Conservation (phyloP, 2,113 vertebrate species). For the Archocentrus centrarchus region DNA sequence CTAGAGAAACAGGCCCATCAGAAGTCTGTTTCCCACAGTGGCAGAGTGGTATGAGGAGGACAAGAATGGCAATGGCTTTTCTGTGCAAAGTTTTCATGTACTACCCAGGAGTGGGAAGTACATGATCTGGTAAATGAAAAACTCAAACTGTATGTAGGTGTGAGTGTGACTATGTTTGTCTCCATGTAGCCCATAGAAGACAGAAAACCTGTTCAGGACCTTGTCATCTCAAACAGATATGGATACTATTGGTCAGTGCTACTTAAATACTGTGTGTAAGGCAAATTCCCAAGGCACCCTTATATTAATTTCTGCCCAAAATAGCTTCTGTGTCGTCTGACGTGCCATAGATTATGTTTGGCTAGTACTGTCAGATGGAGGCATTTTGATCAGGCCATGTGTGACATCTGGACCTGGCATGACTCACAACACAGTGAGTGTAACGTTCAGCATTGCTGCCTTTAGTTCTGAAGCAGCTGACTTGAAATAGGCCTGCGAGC, state of each 20-base stretch:
- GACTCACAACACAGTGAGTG: background rate
- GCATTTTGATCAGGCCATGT: background rate
- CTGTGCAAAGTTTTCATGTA: background rate
- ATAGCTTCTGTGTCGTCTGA: background rate
- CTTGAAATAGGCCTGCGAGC: background rate
- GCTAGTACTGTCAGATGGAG: background rate
- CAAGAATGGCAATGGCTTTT: slow-evolving; percentile 60
- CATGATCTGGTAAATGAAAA: background rate
- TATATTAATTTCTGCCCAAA: background rate
- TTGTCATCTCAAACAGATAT: no score
- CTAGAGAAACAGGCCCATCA: background rate
- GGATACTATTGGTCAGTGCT: background rate
- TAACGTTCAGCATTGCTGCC: background rate
- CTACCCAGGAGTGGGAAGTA: background rate
- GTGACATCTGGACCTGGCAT: background rate
- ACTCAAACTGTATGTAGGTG: background rate
- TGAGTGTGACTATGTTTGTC: background rate
- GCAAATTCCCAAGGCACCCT: accelerated
- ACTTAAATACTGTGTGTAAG: background rate
- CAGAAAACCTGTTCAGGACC: background rate
- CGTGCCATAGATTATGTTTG: background rate
- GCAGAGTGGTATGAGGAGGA: slow-evolving; percentile 50
- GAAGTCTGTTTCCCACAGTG: slow-evolving; percentile 56
- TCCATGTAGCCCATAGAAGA: background rate
- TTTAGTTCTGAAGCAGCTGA: background rate